These are phyloP conservation scores for Maniola hyperantus DNA, from an alignment of 2,888 invertebrate genomes.

Conservation along the genomic window DNA sequence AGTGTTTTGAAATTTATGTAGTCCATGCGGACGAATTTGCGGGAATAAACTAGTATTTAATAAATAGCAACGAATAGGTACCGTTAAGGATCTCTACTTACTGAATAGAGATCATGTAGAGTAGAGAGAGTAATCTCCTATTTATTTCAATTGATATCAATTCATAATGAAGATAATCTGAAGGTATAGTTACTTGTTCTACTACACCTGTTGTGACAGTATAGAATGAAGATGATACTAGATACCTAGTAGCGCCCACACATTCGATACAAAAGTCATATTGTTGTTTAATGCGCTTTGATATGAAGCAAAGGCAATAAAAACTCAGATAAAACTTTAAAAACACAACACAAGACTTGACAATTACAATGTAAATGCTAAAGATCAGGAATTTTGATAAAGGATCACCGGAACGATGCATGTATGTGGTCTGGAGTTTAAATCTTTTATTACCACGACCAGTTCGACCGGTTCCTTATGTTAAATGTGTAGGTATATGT, in stretches of 20 bases:
- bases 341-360: slow-evolving; percentile 5
- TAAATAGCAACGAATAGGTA: too few relatives aligned
- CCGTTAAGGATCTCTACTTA: background rate
- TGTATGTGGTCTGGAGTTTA: slow-evolving; percentile 7
- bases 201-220: background rate
- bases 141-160: background rate
- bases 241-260: slow-evolving; percentile 4
- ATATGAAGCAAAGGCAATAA: slow-evolving; percentile 8
- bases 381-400: slow-evolving; percentile 33
- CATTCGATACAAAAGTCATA: slow-evolving; percentile 14
- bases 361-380: slow-evolving; percentile 24
- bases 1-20: too few relatives aligned
- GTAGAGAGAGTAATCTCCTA: too few relatives aligned
- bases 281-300: slow-evolving; percentile 15
- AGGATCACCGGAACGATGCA: slow-evolving; percentile 25
- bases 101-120: too few relatives aligned
- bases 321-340: background rate
- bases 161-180: slow-evolving; percentile 2
- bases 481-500: slow-evolving; percentile 22
- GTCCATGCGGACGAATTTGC: too few relatives aligned
- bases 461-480: slow-evolving; percentile 27
- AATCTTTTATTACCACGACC: slow-evolving; percentile 27
- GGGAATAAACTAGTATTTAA: too few relatives aligned
- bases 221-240: too few relatives aligned
- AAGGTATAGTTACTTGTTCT: background rate